Evolutionary conservation across 2,888 invertebrate species (phyloP).

Genomic region (Orchestes rusci): DNA sequence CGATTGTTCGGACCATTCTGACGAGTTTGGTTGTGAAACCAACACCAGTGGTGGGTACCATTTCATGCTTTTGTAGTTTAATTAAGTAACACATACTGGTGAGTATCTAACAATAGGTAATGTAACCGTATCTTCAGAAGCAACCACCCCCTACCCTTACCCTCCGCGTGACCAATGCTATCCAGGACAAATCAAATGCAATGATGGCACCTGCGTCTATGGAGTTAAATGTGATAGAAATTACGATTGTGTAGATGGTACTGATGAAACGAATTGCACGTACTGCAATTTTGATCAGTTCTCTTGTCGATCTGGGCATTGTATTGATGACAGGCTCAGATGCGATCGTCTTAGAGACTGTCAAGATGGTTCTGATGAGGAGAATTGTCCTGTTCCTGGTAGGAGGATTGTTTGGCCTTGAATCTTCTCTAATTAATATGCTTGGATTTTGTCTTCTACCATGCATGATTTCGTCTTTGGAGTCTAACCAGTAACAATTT

Average conservation of each 20-base stretch:
- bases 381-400: background rate
- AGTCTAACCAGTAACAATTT: too few relatives aligned
- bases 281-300: constrained; percentile 29
- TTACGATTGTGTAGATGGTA: constrained; percentile 70
- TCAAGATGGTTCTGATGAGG: constrained; percentile 53
- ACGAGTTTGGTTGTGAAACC: constrained; percentile 11
- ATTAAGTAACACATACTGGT: too few relatives aligned
- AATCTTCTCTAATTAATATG: background rate
- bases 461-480: too few relatives aligned
- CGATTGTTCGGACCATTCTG: constrained; percentile 45
- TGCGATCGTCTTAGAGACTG: constrained; percentile 52
- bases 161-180: too few relatives aligned
- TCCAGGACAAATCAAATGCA: constrained; percentile 48
- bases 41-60: constrained; percentile 4
- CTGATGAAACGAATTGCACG: constrained; percentile 62
- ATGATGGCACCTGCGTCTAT: constrained; percentile 45
- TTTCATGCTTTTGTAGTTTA: background rate
- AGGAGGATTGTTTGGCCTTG: background rate
- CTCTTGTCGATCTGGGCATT: constrained; percentile 41
- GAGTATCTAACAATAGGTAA: too few relatives aligned
- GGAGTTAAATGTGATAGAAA: constrained; percentile 44
- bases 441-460: too few relatives aligned
- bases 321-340: constrained; percentile 44
- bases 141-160: too few relatives aligned
- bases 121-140: too few relatives aligned